Conservation (phyloP, 2,113 vertebrate species). For the Zeus faber region DNA sequence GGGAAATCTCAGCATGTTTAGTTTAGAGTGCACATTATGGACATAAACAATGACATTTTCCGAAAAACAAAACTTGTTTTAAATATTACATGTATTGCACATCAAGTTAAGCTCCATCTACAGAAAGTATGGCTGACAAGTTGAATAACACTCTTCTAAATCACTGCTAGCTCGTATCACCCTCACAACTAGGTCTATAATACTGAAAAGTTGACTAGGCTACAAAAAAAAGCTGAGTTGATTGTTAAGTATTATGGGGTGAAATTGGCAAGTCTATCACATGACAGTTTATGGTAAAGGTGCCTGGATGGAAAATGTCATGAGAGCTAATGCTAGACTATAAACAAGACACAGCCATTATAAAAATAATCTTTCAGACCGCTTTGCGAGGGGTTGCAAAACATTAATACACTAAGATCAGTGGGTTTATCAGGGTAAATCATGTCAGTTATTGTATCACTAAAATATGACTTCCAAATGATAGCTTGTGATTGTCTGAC, state of each 20-base stretch:
- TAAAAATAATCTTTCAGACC: constrained; percentile 12
- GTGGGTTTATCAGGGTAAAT: too few species aligned
- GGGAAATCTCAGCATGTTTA: constrained; percentile 22
- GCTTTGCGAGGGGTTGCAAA: neutral
- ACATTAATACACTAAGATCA: neutral
- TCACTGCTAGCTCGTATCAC: constrained; percentile 43
- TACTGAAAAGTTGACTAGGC: too few species aligned
- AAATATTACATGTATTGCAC: constrained; percentile 54
- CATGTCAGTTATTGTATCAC: too few species aligned
- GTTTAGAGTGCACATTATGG: constrained; percentile 37
- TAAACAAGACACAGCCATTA: constrained; percentile 6
- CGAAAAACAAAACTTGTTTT: constrained; percentile 26
- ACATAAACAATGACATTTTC: constrained; percentile 34
- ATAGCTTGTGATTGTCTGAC: neutral
- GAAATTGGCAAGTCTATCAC: neutral
- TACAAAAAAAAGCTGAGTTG: constrained; percentile 44
- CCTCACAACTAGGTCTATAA: too few species aligned
- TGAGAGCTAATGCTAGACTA: neutral
- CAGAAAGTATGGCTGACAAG: constrained; percentile 24
- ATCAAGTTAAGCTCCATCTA: constrained; percentile 47
- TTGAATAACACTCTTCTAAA: constrained; percentile 46
- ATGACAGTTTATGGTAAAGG: neutral
- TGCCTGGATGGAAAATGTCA: neutral
- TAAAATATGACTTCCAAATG: too few species aligned
- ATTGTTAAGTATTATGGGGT: constrained; percentile 39